These are phyloP conservation scores for Anarhynchus alexandrinus DNA, from an alignment of 2,113 vertebrate genomes.

Conservation along the genomic window DNA sequence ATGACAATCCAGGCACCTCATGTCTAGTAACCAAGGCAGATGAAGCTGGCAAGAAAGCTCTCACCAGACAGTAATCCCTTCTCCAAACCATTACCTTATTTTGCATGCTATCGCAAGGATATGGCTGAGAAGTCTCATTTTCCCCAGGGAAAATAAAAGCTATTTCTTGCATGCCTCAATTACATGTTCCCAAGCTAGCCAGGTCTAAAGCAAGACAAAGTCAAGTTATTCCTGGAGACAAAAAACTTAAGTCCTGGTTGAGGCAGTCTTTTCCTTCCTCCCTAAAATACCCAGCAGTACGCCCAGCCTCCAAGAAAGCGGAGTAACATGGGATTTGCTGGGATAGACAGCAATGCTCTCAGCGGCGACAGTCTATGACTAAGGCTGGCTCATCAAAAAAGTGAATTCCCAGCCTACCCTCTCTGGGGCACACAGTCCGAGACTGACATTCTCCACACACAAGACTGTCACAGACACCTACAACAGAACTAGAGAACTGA, in stretches of 20 bases:
- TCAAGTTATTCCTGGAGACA: background rate
- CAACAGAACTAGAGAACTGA: background rate
- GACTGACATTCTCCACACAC: background rate
- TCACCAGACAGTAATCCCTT: background rate
- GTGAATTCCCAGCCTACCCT: background rate
- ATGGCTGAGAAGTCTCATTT: background rate
- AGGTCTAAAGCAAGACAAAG: background rate
- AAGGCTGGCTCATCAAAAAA: background rate
- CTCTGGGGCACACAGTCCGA: background rate
- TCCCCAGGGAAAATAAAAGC: background rate
- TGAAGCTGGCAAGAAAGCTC: background rate
- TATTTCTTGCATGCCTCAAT: background rate
- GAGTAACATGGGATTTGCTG: background rate
- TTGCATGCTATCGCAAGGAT: background rate
- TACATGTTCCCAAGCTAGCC: accelerated
- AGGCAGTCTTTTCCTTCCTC: background rate
- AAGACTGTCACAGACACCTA: background rate
- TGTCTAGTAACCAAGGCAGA: background rate
- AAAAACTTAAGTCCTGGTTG: background rate
- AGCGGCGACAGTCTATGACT: accelerated
- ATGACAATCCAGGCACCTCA: background rate
- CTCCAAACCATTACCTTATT: background rate
- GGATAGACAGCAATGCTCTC: background rate
- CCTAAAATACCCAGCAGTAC: background rate
- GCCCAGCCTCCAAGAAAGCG: background rate